A percentile compares a stretch with the other conserved stretches of the same genome.
Evolutionary conservation across 2,113 vertebrate genomes (phyloP).

Genomic region (Hypanus sabinus): DNA sequence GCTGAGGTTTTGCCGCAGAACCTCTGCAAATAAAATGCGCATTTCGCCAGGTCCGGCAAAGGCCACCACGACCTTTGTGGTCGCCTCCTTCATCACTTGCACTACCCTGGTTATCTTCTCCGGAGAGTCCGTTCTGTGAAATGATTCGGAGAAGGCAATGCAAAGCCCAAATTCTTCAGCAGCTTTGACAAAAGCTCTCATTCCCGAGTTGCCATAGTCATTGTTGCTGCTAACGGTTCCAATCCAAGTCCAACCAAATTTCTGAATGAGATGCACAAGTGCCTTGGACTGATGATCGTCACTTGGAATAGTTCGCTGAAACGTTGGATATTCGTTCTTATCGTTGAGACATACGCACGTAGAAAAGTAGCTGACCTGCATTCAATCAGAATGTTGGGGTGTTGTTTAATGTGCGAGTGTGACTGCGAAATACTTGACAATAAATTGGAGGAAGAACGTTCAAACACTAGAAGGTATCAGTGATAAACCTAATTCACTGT

Average conservation of each 20-base stretch:
- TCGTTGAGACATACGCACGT: conserved; percentile 64
- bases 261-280: conserved; percentile 58
- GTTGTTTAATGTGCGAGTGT: neutral
- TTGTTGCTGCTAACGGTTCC: conserved; percentile 61
- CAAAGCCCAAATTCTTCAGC: conserved; percentile 55
- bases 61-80: conserved; percentile 55
- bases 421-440: too few relatives aligned
- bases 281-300: conserved; percentile 63
- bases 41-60: conserved; percentile 58
- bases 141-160: conserved; percentile 58
- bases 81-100: conserved; percentile 49
- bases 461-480: too few relatives aligned
- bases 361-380: conserved; percentile 63
- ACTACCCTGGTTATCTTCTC: conserved; percentile 52
- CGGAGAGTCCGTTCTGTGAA: conserved; percentile 51
- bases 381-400: neutral
- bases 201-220: conserved; percentile 63
- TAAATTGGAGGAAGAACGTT: too few relatives aligned
- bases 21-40: conserved; percentile 54
- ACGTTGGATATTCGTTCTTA: conserved; percentile 56
- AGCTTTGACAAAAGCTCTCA: conserved; percentile 56
- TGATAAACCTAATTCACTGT: too few relatives aligned
- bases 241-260: conserved; percentile 65
- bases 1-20: conserved; percentile 55
- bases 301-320: conserved; percentile 64